These are phyloP conservation scores for Falcaria lacertinaria DNA, from an alignment of 2,888 invertebrate genomes.

Conservation along the genomic window DNA sequence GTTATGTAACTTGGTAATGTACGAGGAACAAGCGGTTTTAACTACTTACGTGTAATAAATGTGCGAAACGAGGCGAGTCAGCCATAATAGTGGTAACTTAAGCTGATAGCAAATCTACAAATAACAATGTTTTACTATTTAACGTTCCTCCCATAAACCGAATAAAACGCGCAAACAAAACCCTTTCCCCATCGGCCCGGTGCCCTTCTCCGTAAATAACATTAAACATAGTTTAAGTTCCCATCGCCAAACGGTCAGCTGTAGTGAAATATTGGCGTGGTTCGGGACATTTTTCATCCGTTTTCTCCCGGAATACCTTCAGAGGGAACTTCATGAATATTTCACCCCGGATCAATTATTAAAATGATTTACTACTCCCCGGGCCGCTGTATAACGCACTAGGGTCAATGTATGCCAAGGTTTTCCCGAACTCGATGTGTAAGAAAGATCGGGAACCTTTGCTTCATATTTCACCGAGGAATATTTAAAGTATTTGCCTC, in stretches of 20 bases:
- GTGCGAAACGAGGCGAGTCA: background rate
- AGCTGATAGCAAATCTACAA: too few relatives aligned
- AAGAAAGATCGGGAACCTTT: conserved; percentile 16
- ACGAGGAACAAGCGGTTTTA: too few relatives aligned
- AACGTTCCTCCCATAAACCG: background rate
- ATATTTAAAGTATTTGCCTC: conserved; percentile 3
- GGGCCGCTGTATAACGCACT: conserved; percentile 43
- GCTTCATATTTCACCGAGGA: conserved; percentile 14
- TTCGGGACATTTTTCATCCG: conserved; percentile 65
- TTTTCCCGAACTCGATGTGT: conserved; percentile 29
- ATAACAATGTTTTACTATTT: too few relatives aligned
- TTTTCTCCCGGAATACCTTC: conserved; percentile 59
- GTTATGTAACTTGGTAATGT: too few relatives aligned
- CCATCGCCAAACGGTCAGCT: conserved; percentile 44
- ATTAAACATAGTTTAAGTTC: conserved; percentile 27
- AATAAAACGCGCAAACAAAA: background rate
- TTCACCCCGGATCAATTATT: conserved; percentile 75
- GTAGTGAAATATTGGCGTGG: conserved; percentile 49
- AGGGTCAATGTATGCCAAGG: conserved; percentile 38
- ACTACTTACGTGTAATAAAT: too few relatives aligned
- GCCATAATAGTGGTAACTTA: too few relatives aligned
- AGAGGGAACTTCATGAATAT: conserved; percentile 73
- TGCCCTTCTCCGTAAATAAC: background rate
- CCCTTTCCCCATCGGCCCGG: background rate
- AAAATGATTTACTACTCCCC: conserved; percentile 74